Percentiles rank a stretch among this genome's conserved stretches.
phyloP scores from a whole-genome alignment of 1,140 invertebrate genomes.

The Anastatus disparis region DNA sequence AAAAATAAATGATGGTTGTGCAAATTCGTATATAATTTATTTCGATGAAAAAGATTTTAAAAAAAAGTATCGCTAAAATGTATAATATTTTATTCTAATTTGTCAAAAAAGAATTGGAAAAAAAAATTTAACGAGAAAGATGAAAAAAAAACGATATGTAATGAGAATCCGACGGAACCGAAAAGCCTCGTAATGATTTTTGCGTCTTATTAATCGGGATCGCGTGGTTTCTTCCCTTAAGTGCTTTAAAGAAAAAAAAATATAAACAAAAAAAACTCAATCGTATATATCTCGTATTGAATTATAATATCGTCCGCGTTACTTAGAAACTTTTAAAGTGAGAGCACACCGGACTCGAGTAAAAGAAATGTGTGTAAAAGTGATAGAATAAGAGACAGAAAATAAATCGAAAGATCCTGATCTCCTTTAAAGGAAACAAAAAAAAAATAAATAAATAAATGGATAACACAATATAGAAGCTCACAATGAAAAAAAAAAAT shows the following conservation, averaged over 20 bases:
- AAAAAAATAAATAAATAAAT: too few relatives aligned
- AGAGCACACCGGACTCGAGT: neutral
- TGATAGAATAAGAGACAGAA: constrained; percentile 23
- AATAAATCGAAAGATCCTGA: constrained; percentile 31
- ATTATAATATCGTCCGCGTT: constrained; percentile 47
- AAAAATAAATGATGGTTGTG: constrained; percentile 42
- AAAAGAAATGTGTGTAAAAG: neutral
- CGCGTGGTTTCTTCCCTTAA: constrained; percentile 62
- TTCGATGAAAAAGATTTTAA: constrained; percentile 30
- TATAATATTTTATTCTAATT: constrained; percentile 8
- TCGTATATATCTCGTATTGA: constrained; percentile 54
- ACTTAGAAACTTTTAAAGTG: constrained; percentile 23
- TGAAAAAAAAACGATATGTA: constrained; percentile 13
- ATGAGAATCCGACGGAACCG: constrained; percentile 21
- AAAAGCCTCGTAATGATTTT: constrained; percentile 39
- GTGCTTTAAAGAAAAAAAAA: constrained; percentile 65
- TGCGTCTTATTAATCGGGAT: constrained; percentile 51
- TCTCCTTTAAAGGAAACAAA: constrained; percentile 7
- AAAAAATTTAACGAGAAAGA: too few relatives aligned
- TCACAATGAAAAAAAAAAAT: neutral
- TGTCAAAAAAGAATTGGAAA: too few relatives aligned
- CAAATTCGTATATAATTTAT: constrained; percentile 39
- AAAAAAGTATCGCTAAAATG: constrained; percentile 4
- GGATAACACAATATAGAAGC: constrained; percentile 42
- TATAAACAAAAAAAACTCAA: too few relatives aligned